Percentiles rank a stretch among this genome's conserved stretches.
phyloP scores from a whole-genome alignment of 1,140 invertebrate genomes.

The Tetragonula clypearis region DNA sequence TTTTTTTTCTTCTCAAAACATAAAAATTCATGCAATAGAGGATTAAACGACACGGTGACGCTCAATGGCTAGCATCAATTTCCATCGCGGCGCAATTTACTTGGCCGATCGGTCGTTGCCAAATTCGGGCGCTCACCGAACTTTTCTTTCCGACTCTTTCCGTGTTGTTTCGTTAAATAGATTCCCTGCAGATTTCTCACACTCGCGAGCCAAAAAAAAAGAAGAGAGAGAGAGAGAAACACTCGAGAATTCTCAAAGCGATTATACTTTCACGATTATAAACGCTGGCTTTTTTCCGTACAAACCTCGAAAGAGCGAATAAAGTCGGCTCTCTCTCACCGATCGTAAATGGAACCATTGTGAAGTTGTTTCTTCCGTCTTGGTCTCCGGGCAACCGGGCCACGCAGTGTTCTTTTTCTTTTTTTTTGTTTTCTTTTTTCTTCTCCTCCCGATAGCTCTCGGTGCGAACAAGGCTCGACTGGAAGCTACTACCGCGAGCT shows the following conservation, averaged over 20 bases:
- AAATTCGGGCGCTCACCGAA: neutral
- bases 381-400: neutral
- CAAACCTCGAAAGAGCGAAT: neutral
- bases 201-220: neutral
- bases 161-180: neutral
- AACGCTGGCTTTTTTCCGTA: neutral
- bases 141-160: neutral
- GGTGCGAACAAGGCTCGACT: neutral
- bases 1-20: no score
- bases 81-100: constrained; percentile 13
- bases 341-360: neutral
- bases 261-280: no score
- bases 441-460: neutral
- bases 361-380: neutral
- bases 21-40: no score
- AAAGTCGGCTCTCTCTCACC: neutral
- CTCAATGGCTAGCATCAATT: neutral
- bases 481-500: constrained; percentile 7
- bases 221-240: no score
- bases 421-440: no score
- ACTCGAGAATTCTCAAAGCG: no score
- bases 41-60: neutral
- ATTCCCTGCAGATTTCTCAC: neutral
- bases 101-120: constrained; percentile 3
- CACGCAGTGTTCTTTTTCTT: neutral